phyloP scores from a whole-genome alignment of 1,140 invertebrate genomes.

The Neotoxoptera formosana region DNA sequence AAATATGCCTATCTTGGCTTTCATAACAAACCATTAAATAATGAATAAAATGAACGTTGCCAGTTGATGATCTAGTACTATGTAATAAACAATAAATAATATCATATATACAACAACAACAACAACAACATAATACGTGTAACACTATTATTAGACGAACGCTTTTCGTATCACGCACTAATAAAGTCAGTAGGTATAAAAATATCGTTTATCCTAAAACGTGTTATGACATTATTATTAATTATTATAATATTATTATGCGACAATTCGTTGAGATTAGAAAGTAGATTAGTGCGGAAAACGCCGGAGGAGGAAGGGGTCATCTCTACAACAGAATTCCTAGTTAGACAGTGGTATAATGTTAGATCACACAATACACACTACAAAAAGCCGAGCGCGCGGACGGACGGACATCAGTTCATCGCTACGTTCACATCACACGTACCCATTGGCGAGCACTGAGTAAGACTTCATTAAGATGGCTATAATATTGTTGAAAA shows the following conservation, averaged over 20 bases:
- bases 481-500: background rate
- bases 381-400: background rate
- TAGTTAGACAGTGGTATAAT: background rate
- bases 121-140: background rate
- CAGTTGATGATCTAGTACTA: background rate
- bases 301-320: background rate
- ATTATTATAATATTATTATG: background rate
- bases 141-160: background rate
- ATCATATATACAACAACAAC: background rate
- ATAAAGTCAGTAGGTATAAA: background rate
- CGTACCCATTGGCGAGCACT: background rate
- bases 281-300: conserved; percentile 2
- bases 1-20: too few species aligned
- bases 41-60: too few species aligned
- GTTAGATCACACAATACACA: background rate
- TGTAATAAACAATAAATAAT: too few species aligned
- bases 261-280: background rate
- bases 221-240: background rate
- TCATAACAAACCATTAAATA: too few species aligned
- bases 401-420: background rate
- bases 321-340: background rate
- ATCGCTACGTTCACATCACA: background rate
- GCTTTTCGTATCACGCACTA: conserved; percentile 21
- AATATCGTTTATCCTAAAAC: background rate
- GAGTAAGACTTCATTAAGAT: background rate